These are phyloP conservation scores for Puffinus mauretanicus DNA, from an alignment of 2,113 vertebrate genomes.

Conservation along the genomic window DNA sequence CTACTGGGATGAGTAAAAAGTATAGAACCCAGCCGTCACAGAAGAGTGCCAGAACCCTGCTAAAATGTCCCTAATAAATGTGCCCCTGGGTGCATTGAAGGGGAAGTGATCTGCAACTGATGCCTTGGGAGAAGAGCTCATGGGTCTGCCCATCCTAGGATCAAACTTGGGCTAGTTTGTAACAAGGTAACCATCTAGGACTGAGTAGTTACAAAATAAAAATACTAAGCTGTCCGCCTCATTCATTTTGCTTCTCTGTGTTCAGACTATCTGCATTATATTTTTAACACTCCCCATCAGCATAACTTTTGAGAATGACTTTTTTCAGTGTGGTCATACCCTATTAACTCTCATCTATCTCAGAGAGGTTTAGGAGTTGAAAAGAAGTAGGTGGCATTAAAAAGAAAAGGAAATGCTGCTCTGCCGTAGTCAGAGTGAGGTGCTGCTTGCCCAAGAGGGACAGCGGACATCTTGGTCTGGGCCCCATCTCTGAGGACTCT, in stretches of 20 bases:
- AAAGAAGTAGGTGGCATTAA: background rate
- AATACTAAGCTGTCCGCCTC: background rate
- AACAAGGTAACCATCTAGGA: background rate
- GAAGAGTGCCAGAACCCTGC: background rate
- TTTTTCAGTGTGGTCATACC: background rate
- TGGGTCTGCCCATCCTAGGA: background rate
- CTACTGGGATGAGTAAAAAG: background rate
- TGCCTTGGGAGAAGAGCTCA: background rate
- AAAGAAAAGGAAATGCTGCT: background rate
- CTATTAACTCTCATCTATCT: background rate
- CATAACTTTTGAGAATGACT: background rate
- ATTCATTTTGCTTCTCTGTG: background rate
- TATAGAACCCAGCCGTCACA: background rate
- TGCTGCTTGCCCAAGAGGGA: background rate
- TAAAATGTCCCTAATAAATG: background rate
- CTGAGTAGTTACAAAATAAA: background rate
- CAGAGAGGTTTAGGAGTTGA: background rate
- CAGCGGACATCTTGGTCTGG: background rate
- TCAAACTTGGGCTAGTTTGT: background rate
- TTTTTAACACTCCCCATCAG: background rate
- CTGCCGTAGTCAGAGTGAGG: background rate
- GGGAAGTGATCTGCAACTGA: background rate
- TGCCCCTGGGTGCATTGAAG: background rate
- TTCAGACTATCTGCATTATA: background rate
- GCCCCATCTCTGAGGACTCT: background rate